phyloP scores from a whole-genome alignment of 1,140 invertebrate species.

The Steinernema feltiae region DNA sequence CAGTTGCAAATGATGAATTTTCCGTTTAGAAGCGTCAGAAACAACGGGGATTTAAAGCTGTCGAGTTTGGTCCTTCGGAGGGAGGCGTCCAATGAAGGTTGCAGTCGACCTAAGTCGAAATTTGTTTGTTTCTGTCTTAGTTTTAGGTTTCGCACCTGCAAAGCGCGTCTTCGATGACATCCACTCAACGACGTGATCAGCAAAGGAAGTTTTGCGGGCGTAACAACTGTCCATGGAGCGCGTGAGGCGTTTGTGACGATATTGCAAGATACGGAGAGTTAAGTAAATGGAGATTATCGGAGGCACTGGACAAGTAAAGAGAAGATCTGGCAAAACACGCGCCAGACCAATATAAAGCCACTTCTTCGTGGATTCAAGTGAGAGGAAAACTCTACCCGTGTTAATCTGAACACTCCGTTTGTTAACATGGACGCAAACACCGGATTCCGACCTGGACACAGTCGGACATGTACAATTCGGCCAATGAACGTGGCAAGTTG shows the following conservation, averaged over 20 bases:
- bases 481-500: background rate
- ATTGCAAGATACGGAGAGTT: background rate
- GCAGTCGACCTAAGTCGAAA: background rate
- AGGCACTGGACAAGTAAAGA: constrained; percentile 12
- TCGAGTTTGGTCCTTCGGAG: background rate
- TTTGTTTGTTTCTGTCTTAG: background rate
- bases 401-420: background rate
- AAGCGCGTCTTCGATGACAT: background rate
- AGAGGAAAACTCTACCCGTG: constrained; percentile 6
- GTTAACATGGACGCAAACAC: background rate
- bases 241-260: constrained; percentile 8
- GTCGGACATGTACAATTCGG: constrained; percentile 1
- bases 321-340: background rate
- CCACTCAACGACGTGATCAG: constrained; percentile 6
- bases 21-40: constrained; percentile 8
- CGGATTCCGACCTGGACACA: background rate
- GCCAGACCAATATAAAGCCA: background rate
- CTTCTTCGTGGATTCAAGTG: background rate
- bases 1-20: constrained; percentile 12
- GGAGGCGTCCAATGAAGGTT: background rate
- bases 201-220: constrained; percentile 1
- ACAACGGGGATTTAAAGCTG: constrained; percentile 12
- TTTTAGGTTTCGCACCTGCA: background rate
- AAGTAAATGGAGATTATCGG: constrained; percentile 5
- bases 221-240: constrained; percentile 3